Percentiles rank a stretch among this genome's conserved stretches.
These are phyloP conservation scores for Arge pagana DNA, from an alignment of 2,888 invertebrate species.

Conservation along the genomic window DNA sequence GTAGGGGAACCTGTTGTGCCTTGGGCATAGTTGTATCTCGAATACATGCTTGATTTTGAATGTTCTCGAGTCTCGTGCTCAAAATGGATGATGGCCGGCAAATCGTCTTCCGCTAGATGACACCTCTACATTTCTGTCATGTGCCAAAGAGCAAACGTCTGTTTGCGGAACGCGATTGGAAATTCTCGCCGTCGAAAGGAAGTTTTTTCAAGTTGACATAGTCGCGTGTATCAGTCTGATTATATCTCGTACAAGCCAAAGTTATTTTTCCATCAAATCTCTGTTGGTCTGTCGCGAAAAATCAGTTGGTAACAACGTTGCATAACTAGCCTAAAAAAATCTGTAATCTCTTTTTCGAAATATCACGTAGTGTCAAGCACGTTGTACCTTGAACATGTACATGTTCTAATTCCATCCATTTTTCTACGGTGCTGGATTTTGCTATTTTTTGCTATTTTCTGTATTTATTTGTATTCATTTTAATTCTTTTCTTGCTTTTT, in stretches of 20 bases:
- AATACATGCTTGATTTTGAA: not conserved
- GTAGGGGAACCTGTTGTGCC: conserved; percentile 4
- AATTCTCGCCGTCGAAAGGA: conserved; percentile 1
- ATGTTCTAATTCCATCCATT: too few species aligned
- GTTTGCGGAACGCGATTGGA: not conserved
- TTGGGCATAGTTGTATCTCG: not conserved
- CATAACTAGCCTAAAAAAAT: not conserved
- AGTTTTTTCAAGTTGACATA: conserved; percentile 1
- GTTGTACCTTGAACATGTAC: conserved; percentile 3
- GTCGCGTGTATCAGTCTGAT: not conserved
- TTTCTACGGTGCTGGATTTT: too few species aligned
- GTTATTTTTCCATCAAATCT: not conserved
- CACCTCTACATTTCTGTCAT: not conserved
- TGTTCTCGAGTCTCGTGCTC: not conserved
- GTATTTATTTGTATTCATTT: too few species aligned
- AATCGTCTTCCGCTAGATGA: not conserved
- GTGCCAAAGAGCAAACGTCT: not conserved
- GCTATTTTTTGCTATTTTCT: too few species aligned
- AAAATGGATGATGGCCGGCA: not conserved
- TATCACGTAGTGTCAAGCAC: not conserved
- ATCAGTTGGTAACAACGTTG: not conserved
- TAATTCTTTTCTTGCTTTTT: too few species aligned
- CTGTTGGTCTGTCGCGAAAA: not conserved
- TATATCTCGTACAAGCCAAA: not conserved
- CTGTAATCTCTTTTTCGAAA: not conserved